Evolutionary conservation across 2,888 invertebrate species (phyloP), one percentile per base, ranked within the genome.

Genomic region (Lepidocyrtinus sp.): DNA sequence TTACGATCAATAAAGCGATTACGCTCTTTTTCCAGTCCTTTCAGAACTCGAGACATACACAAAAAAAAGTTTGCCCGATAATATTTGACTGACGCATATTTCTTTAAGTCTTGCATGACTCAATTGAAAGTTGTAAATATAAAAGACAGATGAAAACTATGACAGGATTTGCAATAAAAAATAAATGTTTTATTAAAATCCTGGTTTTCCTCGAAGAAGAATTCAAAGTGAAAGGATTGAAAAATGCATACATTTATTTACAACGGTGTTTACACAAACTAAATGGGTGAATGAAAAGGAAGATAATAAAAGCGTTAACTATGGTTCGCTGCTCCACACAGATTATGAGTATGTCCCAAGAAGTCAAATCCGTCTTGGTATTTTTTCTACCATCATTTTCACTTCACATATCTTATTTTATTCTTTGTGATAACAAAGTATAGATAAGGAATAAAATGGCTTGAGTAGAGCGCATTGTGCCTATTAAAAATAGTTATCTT

Each of bases 1-100:
- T 26, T 69, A 36, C 25, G 27, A 19, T 71, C 71, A 77, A 77
- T 77, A 77, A 77, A 71, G 59, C 71, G 77, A 77, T 77, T 77
- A 77, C 36, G 36, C 12, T 36, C 5, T 36, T n/a, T 36, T 36
- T 36, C 36, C 36, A 12, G 36, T 12, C 5, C 36, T 36, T 36
- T 36, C 36, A 36, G 36, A 36, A n/a, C 12, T 36, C 36, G 12
- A 36, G 12, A 36, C 36, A 36, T 5, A 36, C 5, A 36, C 36
- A 36, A 36, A 36, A 36, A 36, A 7, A 36, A 36, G 36, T 36
- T 7, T 5, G 12, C 36, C 36, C 36, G 5, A 36, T 36, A 36
- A 36, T 36, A 36, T 36, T 36, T 36, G 36, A 7, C 12, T 36
- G 36, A 36, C 5, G 12, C 12, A 7, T 36, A 5, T 5, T 36